A percentile compares a stretch with the other conserved stretches of the same genome.
These are phyloP conservation scores for Adelges cooleyi DNA, from an alignment of 1,140 invertebrate genomes.

Conservation along the genomic window DNA sequence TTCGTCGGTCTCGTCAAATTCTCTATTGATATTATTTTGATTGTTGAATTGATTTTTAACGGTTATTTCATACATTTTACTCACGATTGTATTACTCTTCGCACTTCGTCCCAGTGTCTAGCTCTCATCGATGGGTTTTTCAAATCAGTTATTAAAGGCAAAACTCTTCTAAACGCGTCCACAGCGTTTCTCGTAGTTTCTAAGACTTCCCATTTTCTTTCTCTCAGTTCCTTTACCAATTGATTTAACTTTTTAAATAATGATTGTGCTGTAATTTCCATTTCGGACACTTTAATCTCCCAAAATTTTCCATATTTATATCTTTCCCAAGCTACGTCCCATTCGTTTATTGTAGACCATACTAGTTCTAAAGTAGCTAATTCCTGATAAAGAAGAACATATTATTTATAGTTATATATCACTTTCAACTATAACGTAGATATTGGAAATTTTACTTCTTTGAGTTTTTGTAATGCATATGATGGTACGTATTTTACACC, in stretches of 20 bases:
- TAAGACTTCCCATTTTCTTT: constrained; percentile 1
- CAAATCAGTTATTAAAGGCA: constrained; percentile 3
- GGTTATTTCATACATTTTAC: not conserved
- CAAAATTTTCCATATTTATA: constrained; percentile 13
- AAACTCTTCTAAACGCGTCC: not conserved
- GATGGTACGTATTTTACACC: not conserved
- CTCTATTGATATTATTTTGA: not conserved
- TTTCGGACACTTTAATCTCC: not conserved
- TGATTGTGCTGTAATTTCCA: not conserved
- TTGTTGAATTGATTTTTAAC: too few species aligned
- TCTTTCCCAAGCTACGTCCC: not conserved
- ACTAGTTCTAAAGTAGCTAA: not conserved
- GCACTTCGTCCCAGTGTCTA: constrained; percentile 17
- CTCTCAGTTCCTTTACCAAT: not conserved
- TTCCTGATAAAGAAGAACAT: not conserved
- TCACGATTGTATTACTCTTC: not conserved
- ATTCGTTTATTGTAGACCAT: not conserved
- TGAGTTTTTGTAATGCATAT: not conserved
- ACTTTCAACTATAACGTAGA: too few species aligned
- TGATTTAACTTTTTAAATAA: not conserved
- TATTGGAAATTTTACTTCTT: not conserved
- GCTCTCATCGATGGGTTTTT: not conserved
- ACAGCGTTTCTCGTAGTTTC: not conserved
- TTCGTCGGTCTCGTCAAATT: not conserved
- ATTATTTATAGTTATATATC: not conserved